A percentile compares a stretch with the other conserved stretches of the same genome.
Evolutionary conservation across 2,888 invertebrate genomes (phyloP).

Genomic region (Drosophila ustulata): DNA sequence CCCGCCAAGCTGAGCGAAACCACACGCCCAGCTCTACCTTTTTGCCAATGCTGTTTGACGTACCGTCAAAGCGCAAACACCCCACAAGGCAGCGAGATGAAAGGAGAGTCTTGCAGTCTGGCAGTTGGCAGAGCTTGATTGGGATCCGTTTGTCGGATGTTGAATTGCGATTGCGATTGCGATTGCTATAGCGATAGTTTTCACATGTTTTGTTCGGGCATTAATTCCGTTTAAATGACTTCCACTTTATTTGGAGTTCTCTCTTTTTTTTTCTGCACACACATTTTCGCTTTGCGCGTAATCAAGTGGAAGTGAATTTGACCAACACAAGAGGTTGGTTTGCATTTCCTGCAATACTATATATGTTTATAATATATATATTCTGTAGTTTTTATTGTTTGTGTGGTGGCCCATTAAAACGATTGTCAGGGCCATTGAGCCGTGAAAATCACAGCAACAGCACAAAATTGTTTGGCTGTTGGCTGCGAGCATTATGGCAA

Average conservation of each 20-base stretch:
- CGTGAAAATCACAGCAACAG: constrained; percentile 50
- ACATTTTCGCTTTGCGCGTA: constrained; percentile 66
- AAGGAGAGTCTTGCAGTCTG: constrained; percentile 8
- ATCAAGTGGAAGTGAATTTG: constrained; percentile 82
- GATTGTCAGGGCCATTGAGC: constrained; percentile 68
- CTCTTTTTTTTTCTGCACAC: constrained; percentile 39
- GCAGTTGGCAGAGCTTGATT: constrained; percentile 33
- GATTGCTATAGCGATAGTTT: constrained; percentile 65
- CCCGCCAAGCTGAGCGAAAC: constrained; percentile 44
- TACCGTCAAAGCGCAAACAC: constrained; percentile 27
- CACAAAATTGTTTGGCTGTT: constrained; percentile 25
- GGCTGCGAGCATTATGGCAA: constrained; percentile 17
- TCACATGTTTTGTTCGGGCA: constrained; percentile 75
- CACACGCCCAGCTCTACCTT: constrained; percentile 70
- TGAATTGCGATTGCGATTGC: neutral
- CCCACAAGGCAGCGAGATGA: constrained; percentile 16
- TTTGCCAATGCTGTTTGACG: constrained; percentile 57
- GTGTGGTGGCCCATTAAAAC: constrained; percentile 26
- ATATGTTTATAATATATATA: constrained; percentile 2
- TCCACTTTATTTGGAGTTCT: constrained; percentile 52
- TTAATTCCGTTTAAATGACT: constrained; percentile 82
- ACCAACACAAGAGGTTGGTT: constrained; percentile 78
- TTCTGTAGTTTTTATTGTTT: constrained; percentile 12
- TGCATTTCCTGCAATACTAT: constrained; percentile 5
- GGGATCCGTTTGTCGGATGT: constrained; percentile 11